Base-by-base conservation (phyloP, 2,113 vertebrate genomes). In the Butorides virescens region DNA sequence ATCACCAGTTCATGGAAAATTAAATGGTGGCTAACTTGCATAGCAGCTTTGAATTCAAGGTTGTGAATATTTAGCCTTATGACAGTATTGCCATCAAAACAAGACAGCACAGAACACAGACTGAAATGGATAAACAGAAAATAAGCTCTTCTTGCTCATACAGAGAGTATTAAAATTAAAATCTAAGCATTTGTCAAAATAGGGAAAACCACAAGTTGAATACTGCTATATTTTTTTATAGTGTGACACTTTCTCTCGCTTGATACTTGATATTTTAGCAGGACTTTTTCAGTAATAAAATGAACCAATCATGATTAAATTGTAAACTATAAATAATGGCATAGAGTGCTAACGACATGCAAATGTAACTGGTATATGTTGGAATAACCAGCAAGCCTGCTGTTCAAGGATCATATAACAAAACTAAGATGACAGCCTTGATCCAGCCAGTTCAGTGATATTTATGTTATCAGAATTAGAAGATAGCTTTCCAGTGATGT, bases 401-500 rank as follows among this genome's bases (percentile, higher is more conserved):
- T 97, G 94, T 96, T 95, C 88, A 58, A 74, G 92, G 97, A 96
- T 97, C 96, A 86, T 96, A 61, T 96, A 96, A 97, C 96, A 98
- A 94, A 97, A 95, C 92, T 79, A 87, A 96, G 95, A 92, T 97
- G 98, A 97, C 96, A 97, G 52, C 91, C 90, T 92, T 92, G 94
- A 95, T 97, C 95, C 93, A 87, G 89, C 90, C 53, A 87, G 90
- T 92, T 95, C 92, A 90, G 81, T 81, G 90, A 90, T 97, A 92
- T 97, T 95, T 95, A 96, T 97, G 96, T 96, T 96, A 90, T 96
- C 94, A 95, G 96, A 97, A 96, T 96, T 88, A 96, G 93, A 85
- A 97, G 96, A 96, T 96, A 97, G 92, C 96, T 95, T 97, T 97
- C 94, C 94, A 90, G n/a, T 90, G 97, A 97, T 97, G 97, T 94